phyloP scores from a whole-genome alignment of 2,113 vertebrate species.

The Etheostoma spectabile region DNA sequence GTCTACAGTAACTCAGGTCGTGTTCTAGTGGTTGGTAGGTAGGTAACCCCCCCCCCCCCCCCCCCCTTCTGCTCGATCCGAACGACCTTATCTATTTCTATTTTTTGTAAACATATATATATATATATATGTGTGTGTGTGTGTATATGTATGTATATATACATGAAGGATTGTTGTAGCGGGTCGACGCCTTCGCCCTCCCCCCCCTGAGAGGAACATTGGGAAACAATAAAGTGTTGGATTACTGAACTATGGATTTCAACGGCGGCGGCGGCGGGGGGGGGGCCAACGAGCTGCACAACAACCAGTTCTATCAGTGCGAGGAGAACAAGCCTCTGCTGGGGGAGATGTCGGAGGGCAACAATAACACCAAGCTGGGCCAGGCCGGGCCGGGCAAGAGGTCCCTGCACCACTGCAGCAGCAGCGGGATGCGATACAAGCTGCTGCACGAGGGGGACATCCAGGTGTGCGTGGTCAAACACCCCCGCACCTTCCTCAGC shows the following conservation, averaged over 20 bases:
- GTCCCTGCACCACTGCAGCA: constrained; percentile 88
- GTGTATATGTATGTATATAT: not conserved
- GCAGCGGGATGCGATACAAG: constrained; percentile 95
- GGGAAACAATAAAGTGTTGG: constrained; percentile 49
- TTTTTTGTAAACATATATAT: not conserved
- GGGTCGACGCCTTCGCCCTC: constrained; percentile 7
- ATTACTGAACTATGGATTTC: constrained; percentile 88
- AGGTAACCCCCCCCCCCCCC: constrained; percentile 42
- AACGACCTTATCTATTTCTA: constrained; percentile 36
- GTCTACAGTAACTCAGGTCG: constrained; percentile 65
- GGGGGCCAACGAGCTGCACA: constrained; percentile 88
- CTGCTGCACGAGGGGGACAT: constrained; percentile 98
- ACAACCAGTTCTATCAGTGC: constrained; percentile 88
- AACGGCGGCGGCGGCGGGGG: constrained; percentile 88
- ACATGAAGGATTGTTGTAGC: constrained; percentile 48
- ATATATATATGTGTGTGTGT: too few species aligned
- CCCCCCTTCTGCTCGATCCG: constrained; percentile 34
- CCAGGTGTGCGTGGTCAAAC: constrained; percentile 96
- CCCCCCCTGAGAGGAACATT: constrained; percentile 21
- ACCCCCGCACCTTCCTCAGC: constrained; percentile 98
- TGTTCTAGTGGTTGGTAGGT: constrained; percentile 58
- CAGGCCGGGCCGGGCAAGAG: constrained; percentile 90
- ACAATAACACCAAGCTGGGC: constrained; percentile 88
- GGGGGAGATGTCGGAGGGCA: constrained; percentile 90
- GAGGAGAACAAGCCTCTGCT: constrained; percentile 95